Base-by-base conservation (phyloP, 2,888 invertebrate genomes). In the Acanthosepion pharaonis region DNA sequence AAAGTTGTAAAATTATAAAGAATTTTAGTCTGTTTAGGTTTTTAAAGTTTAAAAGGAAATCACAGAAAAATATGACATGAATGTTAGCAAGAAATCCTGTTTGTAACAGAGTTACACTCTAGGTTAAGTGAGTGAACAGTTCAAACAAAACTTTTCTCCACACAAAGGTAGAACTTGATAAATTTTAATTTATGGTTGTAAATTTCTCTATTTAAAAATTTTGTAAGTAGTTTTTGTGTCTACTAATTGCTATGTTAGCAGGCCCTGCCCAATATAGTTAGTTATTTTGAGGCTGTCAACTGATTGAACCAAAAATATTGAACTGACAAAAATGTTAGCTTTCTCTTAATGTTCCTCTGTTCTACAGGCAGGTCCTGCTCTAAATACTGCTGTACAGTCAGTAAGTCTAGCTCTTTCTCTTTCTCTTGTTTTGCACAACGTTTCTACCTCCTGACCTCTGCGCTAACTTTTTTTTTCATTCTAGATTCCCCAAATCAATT, bases 321-420 rank as follows among this genome's bases (percentile, higher is more conserved):
- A 78, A n/a, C 78, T n/a, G n/a, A 78, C 6, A 78, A 78, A 78
- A n/a, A 28, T n/a, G 15, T 92, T 42, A 92, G 92, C n/a, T 9
- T 23, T 92, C n/a, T n/a, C 51, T 64, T 78, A n/a, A 28, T 94
- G 78, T 94, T 94, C 48, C 94, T 49, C 91, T 95, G 48, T 64
- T 93, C 91, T 94, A 96, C 97, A 99, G 99, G 99, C 99, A 96
- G 99, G 99, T 98, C 99, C 99, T 97, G 99, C 99, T 97, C 98
- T 99, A 98, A 99, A 98, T 98, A 98, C 98, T 97, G 99, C 99
- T 97, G 99, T 99, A 95, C 99, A 99, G 98, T 98, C 98, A 98
- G 99, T 99, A 98, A 98, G 98, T 98, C 51, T 18, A 51, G 42
- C 51, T 11, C n/a, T 51, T 64, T 91, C 91, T 48, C 28, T 94